Conservation (phyloP, 2,888 invertebrate species). For the Troides aeacus region DNA sequence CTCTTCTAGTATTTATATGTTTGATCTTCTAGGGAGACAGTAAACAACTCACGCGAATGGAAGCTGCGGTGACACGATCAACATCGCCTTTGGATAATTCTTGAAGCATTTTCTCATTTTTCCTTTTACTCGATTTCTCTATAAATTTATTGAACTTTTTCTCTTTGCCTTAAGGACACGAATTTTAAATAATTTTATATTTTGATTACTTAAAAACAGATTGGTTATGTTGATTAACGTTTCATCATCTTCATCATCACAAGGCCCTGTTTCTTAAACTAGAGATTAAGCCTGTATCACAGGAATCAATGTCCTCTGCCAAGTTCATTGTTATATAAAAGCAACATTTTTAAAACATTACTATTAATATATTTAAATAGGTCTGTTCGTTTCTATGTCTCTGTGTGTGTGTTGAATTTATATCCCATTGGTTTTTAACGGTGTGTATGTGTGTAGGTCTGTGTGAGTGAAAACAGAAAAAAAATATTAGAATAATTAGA, state of each 20-base stretch:
- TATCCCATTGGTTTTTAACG: no score
- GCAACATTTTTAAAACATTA: no score
- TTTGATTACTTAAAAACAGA: neutral
- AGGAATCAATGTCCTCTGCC: no score
- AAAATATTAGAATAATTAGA: no score
- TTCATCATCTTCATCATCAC: neutral
- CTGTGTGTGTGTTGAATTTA: no score
- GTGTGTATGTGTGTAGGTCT: no score
- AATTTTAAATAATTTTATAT: neutral
- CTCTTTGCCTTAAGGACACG: neutral
- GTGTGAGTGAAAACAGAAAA: no score
- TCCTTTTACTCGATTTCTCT: neutral
- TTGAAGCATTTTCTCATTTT: slow-evolving; percentile 38
- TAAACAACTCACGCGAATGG: slow-evolving; percentile 43
- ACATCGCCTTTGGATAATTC: slow-evolving; percentile 45
- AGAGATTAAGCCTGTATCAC: no score
- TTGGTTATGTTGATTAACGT: neutral
- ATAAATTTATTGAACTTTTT: neutral
- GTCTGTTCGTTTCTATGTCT: no score
- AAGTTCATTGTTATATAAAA: no score
- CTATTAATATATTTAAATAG: no score
- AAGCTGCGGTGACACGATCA: slow-evolving; percentile 46
- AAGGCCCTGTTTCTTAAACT: no score
- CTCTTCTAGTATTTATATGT: slow-evolving; percentile 31
- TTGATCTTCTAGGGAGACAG: slow-evolving; percentile 32